Evolutionary conservation across 1,140 invertebrate species (phyloP).

Genomic region (Armadillidium nasatum): DNA sequence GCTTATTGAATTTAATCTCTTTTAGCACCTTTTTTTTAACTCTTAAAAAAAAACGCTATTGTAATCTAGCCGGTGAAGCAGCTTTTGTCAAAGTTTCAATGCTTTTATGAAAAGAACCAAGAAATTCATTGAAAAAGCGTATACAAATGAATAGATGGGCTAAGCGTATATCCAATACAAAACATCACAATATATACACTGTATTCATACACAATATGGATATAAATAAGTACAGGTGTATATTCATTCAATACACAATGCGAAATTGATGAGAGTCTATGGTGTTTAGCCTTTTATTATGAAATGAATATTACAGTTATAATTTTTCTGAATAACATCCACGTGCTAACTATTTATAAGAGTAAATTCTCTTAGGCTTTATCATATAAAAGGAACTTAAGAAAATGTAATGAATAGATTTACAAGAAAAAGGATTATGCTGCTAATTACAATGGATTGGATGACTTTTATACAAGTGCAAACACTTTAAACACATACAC

Average conservation of each 20-base stretch:
- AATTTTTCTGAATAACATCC: too few species aligned
- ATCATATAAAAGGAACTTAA: too few species aligned
- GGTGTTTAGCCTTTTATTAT: too few species aligned
- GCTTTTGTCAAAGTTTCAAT: background rate
- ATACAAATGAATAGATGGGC: background rate
- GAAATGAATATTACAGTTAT: too few species aligned
- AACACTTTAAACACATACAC: too few species aligned
- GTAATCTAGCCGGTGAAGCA: background rate
- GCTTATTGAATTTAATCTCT: background rate
- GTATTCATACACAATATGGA: constrained; percentile 8
- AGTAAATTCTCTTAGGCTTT: too few species aligned
- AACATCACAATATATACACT: constrained; percentile 11
- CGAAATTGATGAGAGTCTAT: too few species aligned
- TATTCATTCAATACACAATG: background rate
- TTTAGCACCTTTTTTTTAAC: background rate
- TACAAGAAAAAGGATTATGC: too few species aligned
- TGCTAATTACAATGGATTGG: too few species aligned
- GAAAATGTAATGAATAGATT: too few species aligned
- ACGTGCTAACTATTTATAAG: too few species aligned
- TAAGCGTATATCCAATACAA: background rate
- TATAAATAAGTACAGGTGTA: background rate
- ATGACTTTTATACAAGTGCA: too few species aligned
- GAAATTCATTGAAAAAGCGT: constrained; percentile 3
- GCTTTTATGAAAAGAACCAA: background rate
- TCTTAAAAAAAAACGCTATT: background rate